Evolutionary conservation across 1,140 invertebrate species (phyloP), one percentile per base, ranked within the genome.

Genomic region (Eupeodes corollae): DNA sequence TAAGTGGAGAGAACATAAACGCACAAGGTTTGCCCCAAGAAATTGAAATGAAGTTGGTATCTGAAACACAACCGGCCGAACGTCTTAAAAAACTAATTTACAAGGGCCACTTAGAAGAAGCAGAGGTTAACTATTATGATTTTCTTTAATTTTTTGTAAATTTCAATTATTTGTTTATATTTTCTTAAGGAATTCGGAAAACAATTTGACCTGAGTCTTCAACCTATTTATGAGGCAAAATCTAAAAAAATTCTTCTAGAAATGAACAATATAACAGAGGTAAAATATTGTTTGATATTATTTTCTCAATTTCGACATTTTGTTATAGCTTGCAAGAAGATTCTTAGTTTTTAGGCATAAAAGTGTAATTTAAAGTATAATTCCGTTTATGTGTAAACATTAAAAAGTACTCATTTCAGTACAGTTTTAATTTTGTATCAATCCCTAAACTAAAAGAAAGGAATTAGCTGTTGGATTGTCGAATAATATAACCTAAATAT

Each of bases 61-160:
- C 63, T 1, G 66, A 68, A 46, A 64, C 66, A 1, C 60, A 68
- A 50, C 66, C 66, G 1, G 59, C 56, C 42, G 57, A 68, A 52
- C 58, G 66, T 3, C 60, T 67, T 6, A 67, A 65, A 16, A 68
- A 68, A 53, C 44, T 68, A 0, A 57, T 68, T 42, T 52, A 53
- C 6, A 68, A 59, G 15, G 65, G 65, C 10, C 63, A 57, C 32
- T 50, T 68, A n/a, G 58, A 67, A 38, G 65, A 68, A 46, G 66
- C 66, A 0, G 66, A 68, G 51, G 33, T 46, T 10, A 5, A n/a
- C 10, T 42, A 12, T 18, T 18, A 30, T 32, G 3, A 19, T n/a
- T 40, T 18, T 30, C 6, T 12, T 30, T n/a, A 5, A 16, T 6
- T 26, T 37, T 15, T 34, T 16, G 3, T 8, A 3, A 42, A 39